Evolutionary conservation across 2,888 invertebrate genomes (phyloP), one percentile per base, ranked within the genome.

Genomic region (Synergus itoensis): DNA sequence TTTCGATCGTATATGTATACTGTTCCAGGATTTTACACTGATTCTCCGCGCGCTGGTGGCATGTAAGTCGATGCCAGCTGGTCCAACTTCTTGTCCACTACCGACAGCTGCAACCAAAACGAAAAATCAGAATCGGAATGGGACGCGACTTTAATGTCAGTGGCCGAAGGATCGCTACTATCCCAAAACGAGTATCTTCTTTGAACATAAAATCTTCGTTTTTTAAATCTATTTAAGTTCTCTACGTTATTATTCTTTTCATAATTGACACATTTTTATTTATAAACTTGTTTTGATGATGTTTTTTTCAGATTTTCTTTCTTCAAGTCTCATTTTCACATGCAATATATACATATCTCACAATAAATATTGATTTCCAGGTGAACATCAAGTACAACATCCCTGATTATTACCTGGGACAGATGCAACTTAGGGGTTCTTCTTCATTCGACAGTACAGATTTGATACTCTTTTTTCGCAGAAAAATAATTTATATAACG

Each of bases 71-170:
- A 48, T 45, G 67, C 67, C 84, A 93, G 91, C 87, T 94, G 94
- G 88, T 94, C 94, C 87, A 94, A 85, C 89, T 94, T 94, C 88
- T 93, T 93, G 88, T 94, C 94, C 92, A 94, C 92, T 82, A 92
- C 91, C 84, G 92, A 92, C 92, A 88, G 80, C 88, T 88, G 88
- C 18, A 86, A 88, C 85, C 84, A 86, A 69, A 69, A 69, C 28
- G 67, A 69, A 69, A 48, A 45, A 69, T 69, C 36, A 36, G 21
- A 48, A 21, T 14, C 21, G 7, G 67, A 69, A 48, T 48, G 45
- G 43, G 67, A 69, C 45, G 45, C 67, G 67, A 69, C 67, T 69
- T 69, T 69, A 69, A 69, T 69, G n/a, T 16, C 16, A 53, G 16
- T 16, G 16, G 16, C 45, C 45, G 67, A 67, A 67, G 67, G 21